phyloP scores from a whole-genome alignment of 1,140 invertebrate species.

The Rhopalosiphum padi region DNA sequence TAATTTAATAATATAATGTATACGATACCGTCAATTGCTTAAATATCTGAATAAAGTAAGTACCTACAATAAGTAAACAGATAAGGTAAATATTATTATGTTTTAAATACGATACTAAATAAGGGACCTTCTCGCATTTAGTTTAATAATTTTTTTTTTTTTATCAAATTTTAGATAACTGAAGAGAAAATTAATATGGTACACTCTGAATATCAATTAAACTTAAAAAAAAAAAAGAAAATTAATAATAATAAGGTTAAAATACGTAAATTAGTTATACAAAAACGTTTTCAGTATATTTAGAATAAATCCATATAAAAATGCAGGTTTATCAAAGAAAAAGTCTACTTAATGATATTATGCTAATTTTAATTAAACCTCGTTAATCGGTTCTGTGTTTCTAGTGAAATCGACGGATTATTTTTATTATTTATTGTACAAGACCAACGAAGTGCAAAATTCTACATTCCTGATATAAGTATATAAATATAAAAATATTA shows the following conservation, averaged over 20 bases:
- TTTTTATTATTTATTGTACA: background rate
- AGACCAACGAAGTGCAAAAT: background rate
- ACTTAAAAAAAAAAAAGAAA: background rate
- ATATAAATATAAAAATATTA: background rate
- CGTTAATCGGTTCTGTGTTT: background rate
- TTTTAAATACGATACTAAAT: background rate
- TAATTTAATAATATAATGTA: background rate
- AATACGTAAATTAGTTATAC: background rate
- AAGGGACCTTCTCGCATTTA: background rate
- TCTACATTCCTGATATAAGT: background rate
- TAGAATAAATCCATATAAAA: background rate
- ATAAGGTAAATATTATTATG: too few species aligned
- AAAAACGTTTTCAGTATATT: constrained; percentile 4
- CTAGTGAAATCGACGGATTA: background rate
- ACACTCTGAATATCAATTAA: background rate
- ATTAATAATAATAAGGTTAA: background rate
- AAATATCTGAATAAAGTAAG: too few species aligned
- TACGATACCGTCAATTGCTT: too few species aligned
- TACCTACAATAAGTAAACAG: too few species aligned
- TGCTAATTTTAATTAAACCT: constrained; percentile 15
- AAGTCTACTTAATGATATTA: background rate
- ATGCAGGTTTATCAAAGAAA: background rate
- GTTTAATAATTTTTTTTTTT: background rate
- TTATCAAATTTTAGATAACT: background rate
- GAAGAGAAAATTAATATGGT: background rate